These are phyloP conservation scores for Chorisops tibialis DNA, from an alignment of 2,888 invertebrate species.

Conservation along the genomic window DNA sequence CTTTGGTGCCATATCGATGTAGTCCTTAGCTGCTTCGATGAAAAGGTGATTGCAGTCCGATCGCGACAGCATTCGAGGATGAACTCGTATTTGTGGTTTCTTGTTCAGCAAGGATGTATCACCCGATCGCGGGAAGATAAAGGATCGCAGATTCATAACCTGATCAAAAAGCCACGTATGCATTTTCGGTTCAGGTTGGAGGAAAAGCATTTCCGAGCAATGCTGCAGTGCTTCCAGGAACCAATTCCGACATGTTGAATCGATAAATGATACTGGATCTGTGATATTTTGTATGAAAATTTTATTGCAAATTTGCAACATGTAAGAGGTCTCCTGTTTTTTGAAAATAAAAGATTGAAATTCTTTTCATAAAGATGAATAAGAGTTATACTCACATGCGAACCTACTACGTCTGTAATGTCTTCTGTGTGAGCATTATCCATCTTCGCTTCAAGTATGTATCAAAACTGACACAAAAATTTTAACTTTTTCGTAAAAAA, in stretches of 20 bases:
- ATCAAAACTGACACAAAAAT: constrained; percentile 13
- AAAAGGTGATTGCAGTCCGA: constrained; percentile 26
- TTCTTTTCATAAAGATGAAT: too few relatives aligned
- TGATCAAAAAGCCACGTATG: constrained; percentile 17
- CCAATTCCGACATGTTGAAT: constrained; percentile 22
- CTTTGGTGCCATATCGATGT: constrained; percentile 24
- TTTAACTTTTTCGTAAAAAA: constrained; percentile 13
- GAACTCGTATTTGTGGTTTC: constrained; percentile 11
- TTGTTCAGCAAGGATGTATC: background rate
- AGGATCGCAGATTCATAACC: constrained; percentile 11
- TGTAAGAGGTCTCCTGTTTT: constrained; percentile 24
- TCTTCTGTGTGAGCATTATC: background rate
- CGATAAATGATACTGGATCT: background rate
- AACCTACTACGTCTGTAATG: constrained; percentile 7
- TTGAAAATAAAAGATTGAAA: background rate
- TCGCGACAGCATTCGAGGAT: constrained; percentile 13
- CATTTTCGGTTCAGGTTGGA: constrained; percentile 10
- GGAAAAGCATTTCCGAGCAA: constrained; percentile 23
- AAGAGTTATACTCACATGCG: background rate
- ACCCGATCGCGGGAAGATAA: background rate
- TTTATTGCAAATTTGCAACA: constrained; percentile 28
- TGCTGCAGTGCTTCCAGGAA: constrained; percentile 24
- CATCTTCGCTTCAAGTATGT: constrained; percentile 2
- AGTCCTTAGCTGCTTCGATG: constrained; percentile 24
- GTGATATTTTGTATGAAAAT: constrained; percentile 26